A percentile compares a stretch with the other conserved stretches of the same genome.
These are phyloP conservation scores for Pseudococcus viburni DNA, from an alignment of 2,888 invertebrate species.

Conservation along the genomic window DNA sequence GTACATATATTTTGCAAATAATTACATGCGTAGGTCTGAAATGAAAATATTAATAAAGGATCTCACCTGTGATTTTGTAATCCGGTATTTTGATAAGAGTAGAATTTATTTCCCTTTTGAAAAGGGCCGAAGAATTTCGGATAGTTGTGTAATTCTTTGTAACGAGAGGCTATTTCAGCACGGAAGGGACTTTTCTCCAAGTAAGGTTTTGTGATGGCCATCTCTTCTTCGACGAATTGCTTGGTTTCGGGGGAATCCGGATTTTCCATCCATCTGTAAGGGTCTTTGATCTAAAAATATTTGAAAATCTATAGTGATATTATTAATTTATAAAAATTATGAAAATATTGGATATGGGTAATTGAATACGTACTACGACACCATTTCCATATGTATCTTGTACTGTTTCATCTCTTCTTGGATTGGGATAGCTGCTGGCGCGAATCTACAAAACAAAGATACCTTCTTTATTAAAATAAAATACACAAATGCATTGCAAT, in stretches of 20 bases:
- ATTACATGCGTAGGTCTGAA: no score
- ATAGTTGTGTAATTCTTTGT: background rate
- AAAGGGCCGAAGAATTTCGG: background rate
- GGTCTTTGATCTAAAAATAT: background rate
- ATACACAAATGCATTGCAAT: no score
- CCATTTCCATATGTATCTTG: slow-evolving; percentile 85
- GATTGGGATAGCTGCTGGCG: slow-evolving; percentile 81
- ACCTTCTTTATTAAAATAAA: no score
- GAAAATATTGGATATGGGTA: background rate
- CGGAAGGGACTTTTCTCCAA: background rate
- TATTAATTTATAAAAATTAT: background rate
- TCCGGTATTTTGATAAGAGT: background rate
- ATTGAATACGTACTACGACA: background rate
- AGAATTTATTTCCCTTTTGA: background rate
- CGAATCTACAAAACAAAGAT: slow-evolving; percentile 70
- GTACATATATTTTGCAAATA: no score
- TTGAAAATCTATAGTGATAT: background rate
- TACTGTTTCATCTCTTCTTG: slow-evolving; percentile 82
- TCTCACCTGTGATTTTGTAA: background rate
- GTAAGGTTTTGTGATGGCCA: background rate
- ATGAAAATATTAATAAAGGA: no score
- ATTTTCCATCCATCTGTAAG: slow-evolving; percentile 71
- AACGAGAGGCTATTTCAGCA: background rate
- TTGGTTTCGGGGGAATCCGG: slow-evolving; percentile 74
- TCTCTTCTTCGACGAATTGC: background rate